These are phyloP conservation scores for Pammene fasciana DNA, from an alignment of 2,888 invertebrate species.

Conservation along the genomic window DNA sequence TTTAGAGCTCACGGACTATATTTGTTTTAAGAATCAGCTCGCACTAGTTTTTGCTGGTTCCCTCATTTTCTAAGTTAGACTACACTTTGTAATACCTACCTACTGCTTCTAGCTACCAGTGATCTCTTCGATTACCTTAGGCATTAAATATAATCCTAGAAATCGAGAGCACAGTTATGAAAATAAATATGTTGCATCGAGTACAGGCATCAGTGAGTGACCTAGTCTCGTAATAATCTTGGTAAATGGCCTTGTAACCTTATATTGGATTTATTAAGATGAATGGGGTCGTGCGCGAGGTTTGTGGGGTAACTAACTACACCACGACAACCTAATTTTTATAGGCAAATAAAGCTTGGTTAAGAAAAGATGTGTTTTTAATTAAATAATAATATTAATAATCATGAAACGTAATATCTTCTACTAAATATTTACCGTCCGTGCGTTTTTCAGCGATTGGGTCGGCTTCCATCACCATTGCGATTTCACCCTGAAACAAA, in stretches of 20 bases:
- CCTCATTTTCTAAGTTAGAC: too few species aligned
- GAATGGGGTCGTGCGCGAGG: conserved; percentile 5
- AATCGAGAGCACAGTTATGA: neutral
- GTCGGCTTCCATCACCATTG: conserved; percentile 79
- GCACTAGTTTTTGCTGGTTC: too few species aligned
- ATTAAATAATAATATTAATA: too few species aligned
- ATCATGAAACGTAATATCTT: too few species aligned
- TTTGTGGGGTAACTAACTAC: neutral
- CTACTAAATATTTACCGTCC: conserved; percentile 59
- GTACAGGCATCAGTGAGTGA: neutral
- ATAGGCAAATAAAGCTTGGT: neutral
- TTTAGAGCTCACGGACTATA: too few species aligned
- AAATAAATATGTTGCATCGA: conserved; percentile 25
- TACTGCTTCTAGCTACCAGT: too few species aligned
- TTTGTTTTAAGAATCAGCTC: too few species aligned
- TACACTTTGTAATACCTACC: too few species aligned
- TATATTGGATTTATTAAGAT: conserved; percentile 30
- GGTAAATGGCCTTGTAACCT: conserved; percentile 19
- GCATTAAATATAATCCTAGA: neutral
- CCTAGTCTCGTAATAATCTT: conserved; percentile 20
- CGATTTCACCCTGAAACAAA: conserved; percentile 65
- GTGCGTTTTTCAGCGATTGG: conserved; percentile 70
- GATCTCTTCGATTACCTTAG: too few species aligned
- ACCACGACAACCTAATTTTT: neutral
- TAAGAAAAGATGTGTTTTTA: too few species aligned